Conservation (phyloP, 2,888 invertebrate genomes). For the Protophormia terraenovae region DNA sequence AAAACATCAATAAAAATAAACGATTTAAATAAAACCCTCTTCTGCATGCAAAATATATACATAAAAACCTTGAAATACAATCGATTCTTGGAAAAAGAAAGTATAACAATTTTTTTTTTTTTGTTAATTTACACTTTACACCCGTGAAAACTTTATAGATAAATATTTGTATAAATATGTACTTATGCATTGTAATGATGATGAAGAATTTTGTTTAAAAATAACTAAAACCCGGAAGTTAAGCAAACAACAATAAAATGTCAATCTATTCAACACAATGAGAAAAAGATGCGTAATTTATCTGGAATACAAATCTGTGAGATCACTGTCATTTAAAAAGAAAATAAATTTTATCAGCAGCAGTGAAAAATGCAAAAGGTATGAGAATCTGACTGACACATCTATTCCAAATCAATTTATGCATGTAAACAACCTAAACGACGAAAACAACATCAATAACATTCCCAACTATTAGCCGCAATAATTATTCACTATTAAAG, state of each 20-base stretch:
- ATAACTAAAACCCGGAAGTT: conserved; percentile 26
- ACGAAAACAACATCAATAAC: conserved; percentile 15
- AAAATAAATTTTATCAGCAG: neutral
- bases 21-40: neutral
- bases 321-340: neutral
- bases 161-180: neutral
- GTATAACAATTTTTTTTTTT: neutral
- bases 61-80: neutral
- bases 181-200: neutral
- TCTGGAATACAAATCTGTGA: conserved; percentile 43
- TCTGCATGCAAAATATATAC: neutral
- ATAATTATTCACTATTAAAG: conserved; percentile 51
- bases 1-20: neutral
- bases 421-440: conserved; percentile 12
- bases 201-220: neutral
- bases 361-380: neutral
- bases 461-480: conserved; percentile 20
- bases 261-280: conserved; percentile 18
- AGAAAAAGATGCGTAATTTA: conserved; percentile 38
- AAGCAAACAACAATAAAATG: conserved; percentile 24
- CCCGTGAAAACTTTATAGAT: neutral
- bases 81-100: neutral
- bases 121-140: neutral
- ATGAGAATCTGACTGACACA: conserved; percentile 9
- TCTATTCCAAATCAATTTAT: conserved; percentile 24